Percentiles rank a stretch among this genome's conserved stretches.
phyloP scores from a whole-genome alignment of 2,797 vertebrate species.

The Lepidocolaptes lacrymiger region DNA sequence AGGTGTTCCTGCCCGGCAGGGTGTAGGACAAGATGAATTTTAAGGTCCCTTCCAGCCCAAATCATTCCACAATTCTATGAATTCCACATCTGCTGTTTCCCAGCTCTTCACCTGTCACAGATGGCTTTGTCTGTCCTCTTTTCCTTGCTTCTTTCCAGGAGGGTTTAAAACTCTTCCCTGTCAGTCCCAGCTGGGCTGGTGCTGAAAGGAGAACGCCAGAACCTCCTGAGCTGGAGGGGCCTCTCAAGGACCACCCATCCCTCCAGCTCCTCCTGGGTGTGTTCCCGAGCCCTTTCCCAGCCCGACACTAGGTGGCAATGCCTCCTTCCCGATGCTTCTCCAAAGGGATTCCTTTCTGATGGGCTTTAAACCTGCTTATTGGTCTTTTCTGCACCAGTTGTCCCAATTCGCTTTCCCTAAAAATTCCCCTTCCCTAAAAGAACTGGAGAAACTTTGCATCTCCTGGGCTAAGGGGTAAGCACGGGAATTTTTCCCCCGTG shows the following conservation, averaged over 20 bases:
- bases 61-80: background rate
- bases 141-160: background rate
- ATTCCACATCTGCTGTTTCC: background rate
- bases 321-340: background rate
- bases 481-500: background rate
- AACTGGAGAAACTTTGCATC: background rate
- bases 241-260: background rate
- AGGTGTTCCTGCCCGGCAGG: background rate
- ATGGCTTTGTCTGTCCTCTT: background rate
- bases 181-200: background rate
- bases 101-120: too few relatives aligned
- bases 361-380: background rate
- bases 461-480: background rate
- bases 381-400: background rate
- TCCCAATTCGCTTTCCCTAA: background rate
- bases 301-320: slow-evolving; percentile 52
- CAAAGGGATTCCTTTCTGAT: background rate
- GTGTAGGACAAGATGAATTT: background rate
- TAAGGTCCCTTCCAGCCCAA: background rate
- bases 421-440: background rate
- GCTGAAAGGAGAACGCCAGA: background rate
- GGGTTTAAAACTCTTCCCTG: background rate
- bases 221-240: background rate
- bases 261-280: background rate
- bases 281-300: background rate